Conservation (phyloP, 1,140 invertebrate genomes). For the Aphaenogaster ashmeadi region DNA sequence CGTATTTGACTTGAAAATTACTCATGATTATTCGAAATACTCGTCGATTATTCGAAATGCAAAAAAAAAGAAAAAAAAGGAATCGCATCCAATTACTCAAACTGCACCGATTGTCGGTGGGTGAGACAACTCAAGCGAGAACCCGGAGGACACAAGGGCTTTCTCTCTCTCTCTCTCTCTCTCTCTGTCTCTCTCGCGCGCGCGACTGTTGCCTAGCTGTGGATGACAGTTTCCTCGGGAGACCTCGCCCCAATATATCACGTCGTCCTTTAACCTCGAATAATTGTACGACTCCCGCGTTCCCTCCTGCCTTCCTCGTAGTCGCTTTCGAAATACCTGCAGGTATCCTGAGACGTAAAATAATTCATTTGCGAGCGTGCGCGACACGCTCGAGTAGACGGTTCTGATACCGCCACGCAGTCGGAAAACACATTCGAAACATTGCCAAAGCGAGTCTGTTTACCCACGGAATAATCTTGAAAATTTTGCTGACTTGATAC, state of each 20-base stretch:
- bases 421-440: constrained; percentile 61
- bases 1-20: constrained; percentile 27
- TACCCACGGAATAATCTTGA: constrained; percentile 49
- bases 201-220: constrained; percentile 66
- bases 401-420: constrained; percentile 49
- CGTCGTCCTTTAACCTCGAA: constrained; percentile 78
- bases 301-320: neutral
- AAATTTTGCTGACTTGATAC: constrained; percentile 55
- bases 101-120: constrained; percentile 49
- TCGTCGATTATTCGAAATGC: neutral
- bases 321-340: constrained; percentile 69
- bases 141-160: constrained; percentile 7
- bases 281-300: constrained; percentile 73
- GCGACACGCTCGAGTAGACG: constrained; percentile 39
- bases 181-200: neutral
- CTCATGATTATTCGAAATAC: neutral
- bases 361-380: constrained; percentile 71
- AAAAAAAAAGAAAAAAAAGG: neutral
- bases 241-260: constrained; percentile 74
- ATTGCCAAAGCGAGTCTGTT: constrained; percentile 50
- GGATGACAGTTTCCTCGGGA: constrained; percentile 75
- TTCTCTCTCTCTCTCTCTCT: constrained; percentile 5
- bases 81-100: constrained; percentile 55
- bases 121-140: constrained; percentile 42
- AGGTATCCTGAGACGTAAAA: constrained; percentile 68